A percentile compares a stretch with the other conserved stretches of the same genome.
These are phyloP conservation scores for Ichneumon xanthorius DNA, from an alignment of 2,888 invertebrate genomes.

Conservation along the genomic window DNA sequence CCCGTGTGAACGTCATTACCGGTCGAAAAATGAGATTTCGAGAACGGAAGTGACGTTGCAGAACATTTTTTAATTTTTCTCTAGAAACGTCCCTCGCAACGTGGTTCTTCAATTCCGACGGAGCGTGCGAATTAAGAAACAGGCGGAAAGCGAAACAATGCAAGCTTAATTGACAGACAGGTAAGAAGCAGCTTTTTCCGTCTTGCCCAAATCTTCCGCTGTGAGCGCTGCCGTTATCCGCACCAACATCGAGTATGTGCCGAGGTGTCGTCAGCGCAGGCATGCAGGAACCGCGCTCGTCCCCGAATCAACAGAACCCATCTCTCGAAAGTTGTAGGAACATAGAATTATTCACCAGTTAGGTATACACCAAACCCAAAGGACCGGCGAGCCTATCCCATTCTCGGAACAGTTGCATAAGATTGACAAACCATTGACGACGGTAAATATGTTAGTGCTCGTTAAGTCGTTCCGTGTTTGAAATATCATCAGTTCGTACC, in stretches of 20 bases:
- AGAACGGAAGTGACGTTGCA: no score
- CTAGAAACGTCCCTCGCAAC: no score
- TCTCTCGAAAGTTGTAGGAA: constrained; percentile 33
- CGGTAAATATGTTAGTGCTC: constrained; percentile 57
- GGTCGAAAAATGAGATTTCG: no score
- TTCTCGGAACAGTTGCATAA: constrained; percentile 70
- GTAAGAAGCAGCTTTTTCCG: neutral
- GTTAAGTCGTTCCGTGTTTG: constrained; percentile 17
- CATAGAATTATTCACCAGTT: neutral
- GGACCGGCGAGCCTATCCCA: constrained; percentile 36
- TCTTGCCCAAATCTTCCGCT: neutral
- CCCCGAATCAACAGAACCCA: constrained; percentile 4
- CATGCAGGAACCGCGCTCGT: constrained; percentile 18
- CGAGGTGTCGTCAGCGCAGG: constrained; percentile 19
- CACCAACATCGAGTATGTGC: neutral
- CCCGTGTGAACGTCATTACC: no score
- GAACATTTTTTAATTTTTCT: no score
- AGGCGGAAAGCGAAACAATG: no score
- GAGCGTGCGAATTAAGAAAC: no score
- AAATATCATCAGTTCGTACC: neutral
- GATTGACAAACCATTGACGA: constrained; percentile 64
- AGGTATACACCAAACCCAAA: neutral
- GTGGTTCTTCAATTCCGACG: no score
- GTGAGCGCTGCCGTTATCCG: neutral
- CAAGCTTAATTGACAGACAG: no score